Conservation (phyloP, 2,113 vertebrate species). For the Tylochromis polylepis region DNA sequence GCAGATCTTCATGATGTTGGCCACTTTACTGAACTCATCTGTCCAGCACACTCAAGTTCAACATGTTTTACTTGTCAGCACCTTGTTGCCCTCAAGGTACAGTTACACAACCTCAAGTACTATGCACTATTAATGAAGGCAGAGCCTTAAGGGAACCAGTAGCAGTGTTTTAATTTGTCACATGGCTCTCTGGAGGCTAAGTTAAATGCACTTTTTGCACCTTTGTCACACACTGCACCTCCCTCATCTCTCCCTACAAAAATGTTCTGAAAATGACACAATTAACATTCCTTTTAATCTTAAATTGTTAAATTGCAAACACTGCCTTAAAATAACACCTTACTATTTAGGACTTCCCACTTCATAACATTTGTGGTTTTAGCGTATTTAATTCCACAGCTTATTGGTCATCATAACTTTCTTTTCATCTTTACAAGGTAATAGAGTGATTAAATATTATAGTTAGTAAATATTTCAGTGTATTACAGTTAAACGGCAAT, state of each 20-base stretch:
- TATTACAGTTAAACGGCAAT: background rate
- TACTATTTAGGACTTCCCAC: background rate
- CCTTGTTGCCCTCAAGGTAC: background rate
- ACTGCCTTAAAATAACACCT: background rate
- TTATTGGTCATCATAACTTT: background rate
- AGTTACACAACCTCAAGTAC: background rate
- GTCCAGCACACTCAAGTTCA: background rate
- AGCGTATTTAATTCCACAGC: background rate
- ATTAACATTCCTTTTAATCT: background rate
- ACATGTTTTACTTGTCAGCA: background rate
- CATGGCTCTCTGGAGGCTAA: background rate
- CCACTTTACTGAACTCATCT: background rate
- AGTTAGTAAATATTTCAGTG: background rate
- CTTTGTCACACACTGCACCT: background rate
- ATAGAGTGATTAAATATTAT: background rate
- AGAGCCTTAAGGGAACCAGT: background rate
- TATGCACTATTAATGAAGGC: background rate
- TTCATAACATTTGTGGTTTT: background rate
- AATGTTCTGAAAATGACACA: background rate
- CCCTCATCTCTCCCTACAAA: background rate
- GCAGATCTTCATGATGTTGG: background rate
- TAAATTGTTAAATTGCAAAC: background rate
- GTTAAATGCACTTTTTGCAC: background rate
- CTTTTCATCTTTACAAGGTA: background rate
- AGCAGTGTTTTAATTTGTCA: background rate